Percentiles rank a stretch among this genome's conserved stretches.
These are phyloP conservation scores for Periophthalmus magnuspinnatus DNA, from an alignment of 2,797 vertebrate species.

Conservation along the genomic window DNA sequence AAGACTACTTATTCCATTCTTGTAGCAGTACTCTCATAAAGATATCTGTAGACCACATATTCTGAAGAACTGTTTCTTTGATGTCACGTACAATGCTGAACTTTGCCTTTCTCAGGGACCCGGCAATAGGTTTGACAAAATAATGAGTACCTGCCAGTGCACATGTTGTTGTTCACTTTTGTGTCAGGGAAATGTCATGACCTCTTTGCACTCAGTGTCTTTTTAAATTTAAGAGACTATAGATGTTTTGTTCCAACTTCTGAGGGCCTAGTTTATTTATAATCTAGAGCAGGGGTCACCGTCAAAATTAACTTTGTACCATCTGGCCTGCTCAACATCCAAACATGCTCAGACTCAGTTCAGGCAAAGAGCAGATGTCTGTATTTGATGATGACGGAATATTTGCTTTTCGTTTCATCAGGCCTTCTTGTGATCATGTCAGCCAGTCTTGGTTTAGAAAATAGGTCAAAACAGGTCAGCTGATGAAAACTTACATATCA, in stretches of 20 bases:
- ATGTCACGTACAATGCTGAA: background rate
- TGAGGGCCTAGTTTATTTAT: background rate
- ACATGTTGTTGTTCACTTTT: background rate
- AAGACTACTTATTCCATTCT: background rate
- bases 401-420: slow-evolving; percentile 9
- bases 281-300: background rate
- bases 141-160: background rate
- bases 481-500: background rate
- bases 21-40: background rate
- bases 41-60: background rate
- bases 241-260: slow-evolving; percentile 2
- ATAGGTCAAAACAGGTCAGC: background rate
- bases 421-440: background rate
- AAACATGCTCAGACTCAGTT: background rate
- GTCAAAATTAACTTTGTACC: slow-evolving; percentile 1
- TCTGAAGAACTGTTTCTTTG: background rate
- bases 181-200: background rate
- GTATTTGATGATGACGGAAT: slow-evolving; percentile 2
- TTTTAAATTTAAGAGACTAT: background rate
- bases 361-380: background rate
- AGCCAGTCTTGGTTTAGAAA: background rate
- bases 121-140: background rate
- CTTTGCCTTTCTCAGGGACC: background rate
- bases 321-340: slow-evolving; percentile 3
- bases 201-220: background rate